These are phyloP conservation scores for Phalanger gymnotis DNA, from an alignment of 2,797 vertebrate species.

Conservation along the genomic window DNA sequence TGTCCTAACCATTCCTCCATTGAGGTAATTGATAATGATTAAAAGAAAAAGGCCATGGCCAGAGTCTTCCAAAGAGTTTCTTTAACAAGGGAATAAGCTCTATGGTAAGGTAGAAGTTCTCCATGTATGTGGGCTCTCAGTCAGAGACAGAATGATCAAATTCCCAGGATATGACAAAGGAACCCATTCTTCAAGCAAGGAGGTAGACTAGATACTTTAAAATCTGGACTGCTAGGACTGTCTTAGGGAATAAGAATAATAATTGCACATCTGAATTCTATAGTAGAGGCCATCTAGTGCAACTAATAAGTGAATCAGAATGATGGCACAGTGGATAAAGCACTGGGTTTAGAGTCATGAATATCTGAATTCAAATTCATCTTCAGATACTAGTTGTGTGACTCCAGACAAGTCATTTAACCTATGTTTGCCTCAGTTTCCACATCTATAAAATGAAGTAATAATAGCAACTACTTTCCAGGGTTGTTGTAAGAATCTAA, in stretches of 20 bases:
- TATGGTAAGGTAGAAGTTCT: neutral
- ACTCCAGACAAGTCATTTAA: neutral
- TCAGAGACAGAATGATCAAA: neutral
- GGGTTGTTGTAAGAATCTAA: neutral
- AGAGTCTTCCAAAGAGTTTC: neutral
- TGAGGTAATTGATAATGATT: neutral
- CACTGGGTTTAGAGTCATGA: neutral
- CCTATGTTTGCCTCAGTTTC: neutral
- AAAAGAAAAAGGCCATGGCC: neutral
- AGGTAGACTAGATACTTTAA: neutral
- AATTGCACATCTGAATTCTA: neutral
- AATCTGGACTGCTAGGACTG: neutral
- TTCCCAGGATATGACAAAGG: neutral
- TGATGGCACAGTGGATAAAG: neutral
- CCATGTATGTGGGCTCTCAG: neutral
- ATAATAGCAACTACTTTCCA: neutral
- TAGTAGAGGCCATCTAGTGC: neutral
- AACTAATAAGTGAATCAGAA: neutral
- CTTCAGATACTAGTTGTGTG: neutral
- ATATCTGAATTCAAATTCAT: neutral
- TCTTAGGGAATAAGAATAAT: neutral
- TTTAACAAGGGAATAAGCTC: neutral
- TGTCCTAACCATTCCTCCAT: neutral
- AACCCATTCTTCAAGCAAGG: neutral
- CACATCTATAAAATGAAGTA: neutral